phyloP scores from a whole-genome alignment of 2,797 vertebrate genomes.

The Podarcis siculus region DNA sequence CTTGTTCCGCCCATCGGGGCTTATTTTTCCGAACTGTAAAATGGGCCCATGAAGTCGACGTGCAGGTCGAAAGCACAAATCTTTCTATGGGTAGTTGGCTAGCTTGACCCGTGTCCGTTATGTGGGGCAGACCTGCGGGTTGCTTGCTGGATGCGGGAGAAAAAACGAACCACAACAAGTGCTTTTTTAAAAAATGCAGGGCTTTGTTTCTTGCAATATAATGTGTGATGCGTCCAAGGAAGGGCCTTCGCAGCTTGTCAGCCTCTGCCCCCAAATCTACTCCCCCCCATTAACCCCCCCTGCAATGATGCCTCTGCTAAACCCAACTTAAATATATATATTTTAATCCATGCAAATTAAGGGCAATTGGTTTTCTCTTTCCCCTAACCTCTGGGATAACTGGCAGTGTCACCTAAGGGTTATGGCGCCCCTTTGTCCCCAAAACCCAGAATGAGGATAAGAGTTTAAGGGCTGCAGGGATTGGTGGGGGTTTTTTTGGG shows the following conservation, averaged over 20 bases:
- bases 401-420: background rate
- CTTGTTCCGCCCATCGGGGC: accelerated
- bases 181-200: background rate
- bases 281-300: too few relatives aligned
- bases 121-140: background rate
- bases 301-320: background rate
- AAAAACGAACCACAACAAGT: background rate
- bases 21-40: background rate
- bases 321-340: too few relatives aligned
- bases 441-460: background rate
- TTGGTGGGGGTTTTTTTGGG: background rate
- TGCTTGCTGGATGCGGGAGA: too few relatives aligned
- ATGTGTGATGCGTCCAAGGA: background rate
- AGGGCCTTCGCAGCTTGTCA: background rate
- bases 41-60: background rate
- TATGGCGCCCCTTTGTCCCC: background rate
- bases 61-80: too few relatives aligned
- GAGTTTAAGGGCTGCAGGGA: background rate
- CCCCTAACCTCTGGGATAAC: background rate
- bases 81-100: too few relatives aligned
- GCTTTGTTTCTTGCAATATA: background rate
- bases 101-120: too few relatives aligned
- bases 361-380: accelerated
- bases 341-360: background rate
- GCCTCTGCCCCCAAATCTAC: too few relatives aligned